Percentiles rank a stretch among this genome's conserved stretches.
Evolutionary conservation across 2,113 vertebrate species (phyloP).

Genomic region (Takifugu flavidus): DNA sequence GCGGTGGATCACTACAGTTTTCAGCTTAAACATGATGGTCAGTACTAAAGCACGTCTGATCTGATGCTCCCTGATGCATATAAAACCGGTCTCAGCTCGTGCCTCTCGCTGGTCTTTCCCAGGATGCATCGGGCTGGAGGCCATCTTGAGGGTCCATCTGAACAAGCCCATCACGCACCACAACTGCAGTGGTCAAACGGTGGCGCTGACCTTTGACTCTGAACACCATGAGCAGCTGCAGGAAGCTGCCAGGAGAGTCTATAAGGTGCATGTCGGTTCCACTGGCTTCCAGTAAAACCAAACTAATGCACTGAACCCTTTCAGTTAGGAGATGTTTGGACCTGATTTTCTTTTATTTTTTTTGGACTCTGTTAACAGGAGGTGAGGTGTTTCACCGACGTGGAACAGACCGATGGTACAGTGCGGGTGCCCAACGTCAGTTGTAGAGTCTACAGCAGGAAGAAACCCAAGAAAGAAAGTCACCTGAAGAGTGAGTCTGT

Average conservation of each 20-base stretch:
- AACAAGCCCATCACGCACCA: slow-evolving; percentile 63
- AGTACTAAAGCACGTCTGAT: neutral
- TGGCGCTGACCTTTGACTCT: slow-evolving; percentile 78
- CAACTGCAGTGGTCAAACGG: slow-evolving; percentile 62
- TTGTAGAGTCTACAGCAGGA: slow-evolving; percentile 17
- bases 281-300: neutral
- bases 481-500: slow-evolving; percentile 47
- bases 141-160: slow-evolving; percentile 69
- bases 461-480: slow-evolving; percentile 32
- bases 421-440: neutral
- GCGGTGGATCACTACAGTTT: slow-evolving; percentile 71
- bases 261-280: slow-evolving; percentile 36
- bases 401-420: neutral
- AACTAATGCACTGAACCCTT: neutral
- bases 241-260: slow-evolving; percentile 59
- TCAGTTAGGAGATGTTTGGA: neutral
- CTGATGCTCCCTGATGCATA: neutral
- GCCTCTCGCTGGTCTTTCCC: neutral
- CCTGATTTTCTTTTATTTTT: neutral
- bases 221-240: slow-evolving; percentile 64
- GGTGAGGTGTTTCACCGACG: neutral
- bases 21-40: slow-evolving; percentile 21
- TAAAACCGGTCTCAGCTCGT: neutral
- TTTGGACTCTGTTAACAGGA: neutral
- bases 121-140: slow-evolving; percentile 58